Percentiles rank a stretch among this genome's conserved stretches.
Evolutionary conservation across 2,797 vertebrate species (phyloP).

Genomic region (Hirundo rustica): DNA sequence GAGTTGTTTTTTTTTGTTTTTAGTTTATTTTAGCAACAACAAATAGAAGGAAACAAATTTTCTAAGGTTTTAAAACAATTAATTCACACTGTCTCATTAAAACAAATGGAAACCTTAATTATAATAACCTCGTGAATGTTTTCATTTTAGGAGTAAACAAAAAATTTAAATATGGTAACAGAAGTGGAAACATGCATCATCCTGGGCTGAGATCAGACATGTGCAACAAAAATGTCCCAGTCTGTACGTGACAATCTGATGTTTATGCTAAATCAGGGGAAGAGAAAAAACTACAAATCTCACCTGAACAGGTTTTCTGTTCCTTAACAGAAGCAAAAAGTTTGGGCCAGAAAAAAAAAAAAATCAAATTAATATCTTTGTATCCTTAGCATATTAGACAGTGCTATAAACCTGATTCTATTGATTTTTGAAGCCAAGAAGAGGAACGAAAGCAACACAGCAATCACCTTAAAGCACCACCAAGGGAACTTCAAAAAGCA

Average conservation of each 20-base stretch:
- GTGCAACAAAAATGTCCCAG: not conserved
- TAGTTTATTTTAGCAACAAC: not conserved
- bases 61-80: not conserved
- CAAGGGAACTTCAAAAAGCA: not conserved
- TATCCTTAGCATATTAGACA: not conserved
- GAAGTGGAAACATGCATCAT: not conserved
- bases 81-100: not conserved
- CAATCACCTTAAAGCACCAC: not conserved
- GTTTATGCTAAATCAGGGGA: not conserved
- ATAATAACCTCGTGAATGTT: not conserved
- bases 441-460: not conserved
- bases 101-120: not conserved
- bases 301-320: not conserved
- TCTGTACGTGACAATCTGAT: not conserved
- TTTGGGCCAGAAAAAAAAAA: not conserved
- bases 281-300: not conserved
- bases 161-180: not conserved
- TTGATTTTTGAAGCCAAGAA: not conserved
- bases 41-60: not conserved
- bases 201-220: not conserved
- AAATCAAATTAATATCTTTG: not conserved
- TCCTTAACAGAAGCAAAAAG: not conserved
- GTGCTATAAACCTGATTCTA: not conserved
- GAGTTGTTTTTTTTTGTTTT: accelerated
- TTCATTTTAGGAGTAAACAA: not conserved